phyloP scores from a whole-genome alignment of 1,140 invertebrate genomes.

The Tenebrio molitor region DNA sequence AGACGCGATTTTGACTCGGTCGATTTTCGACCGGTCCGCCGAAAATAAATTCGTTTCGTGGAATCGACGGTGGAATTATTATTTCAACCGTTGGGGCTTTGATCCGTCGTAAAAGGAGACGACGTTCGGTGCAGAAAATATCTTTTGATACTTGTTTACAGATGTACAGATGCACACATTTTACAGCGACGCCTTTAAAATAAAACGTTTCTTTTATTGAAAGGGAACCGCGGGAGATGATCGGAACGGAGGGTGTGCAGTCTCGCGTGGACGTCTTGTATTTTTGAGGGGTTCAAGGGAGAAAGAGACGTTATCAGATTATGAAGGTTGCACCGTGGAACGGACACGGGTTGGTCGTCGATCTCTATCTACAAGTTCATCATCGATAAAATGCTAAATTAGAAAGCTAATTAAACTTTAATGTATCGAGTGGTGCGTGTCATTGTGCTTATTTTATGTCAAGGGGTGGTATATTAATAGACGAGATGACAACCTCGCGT shows the following conservation, averaged over 20 bases:
- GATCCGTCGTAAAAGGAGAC: conserved; percentile 20
- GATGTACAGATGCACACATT: no score
- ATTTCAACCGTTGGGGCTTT: conserved; percentile 12
- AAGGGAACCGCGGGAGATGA: no score
- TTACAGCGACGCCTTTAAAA: no score
- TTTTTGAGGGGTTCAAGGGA: not conserved
- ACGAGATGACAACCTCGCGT: not conserved
- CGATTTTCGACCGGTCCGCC: not conserved
- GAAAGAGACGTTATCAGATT: conserved; percentile 4
- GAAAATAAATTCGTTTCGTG: conserved; percentile 11
- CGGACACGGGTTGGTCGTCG: not conserved
- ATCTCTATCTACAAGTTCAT: not conserved
- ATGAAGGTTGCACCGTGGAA: conserved; percentile 1
- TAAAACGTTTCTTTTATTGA: not conserved
- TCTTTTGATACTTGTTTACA: no score
- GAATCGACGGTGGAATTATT: conserved; percentile 7
- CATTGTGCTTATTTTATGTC: not conserved
- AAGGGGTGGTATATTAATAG: not conserved
- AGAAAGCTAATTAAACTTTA: conserved; percentile 11
- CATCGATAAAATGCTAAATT: conserved; percentile 4
- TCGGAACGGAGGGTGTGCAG: conserved; percentile 12
- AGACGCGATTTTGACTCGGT: conserved; percentile 2
- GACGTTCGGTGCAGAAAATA: no score
- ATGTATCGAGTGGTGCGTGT: conserved; percentile 6
- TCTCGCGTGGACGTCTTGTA: conserved; percentile 3